phyloP scores from a whole-genome alignment of 2,888 invertebrate genomes.

The Napeogenes inachia region DNA sequence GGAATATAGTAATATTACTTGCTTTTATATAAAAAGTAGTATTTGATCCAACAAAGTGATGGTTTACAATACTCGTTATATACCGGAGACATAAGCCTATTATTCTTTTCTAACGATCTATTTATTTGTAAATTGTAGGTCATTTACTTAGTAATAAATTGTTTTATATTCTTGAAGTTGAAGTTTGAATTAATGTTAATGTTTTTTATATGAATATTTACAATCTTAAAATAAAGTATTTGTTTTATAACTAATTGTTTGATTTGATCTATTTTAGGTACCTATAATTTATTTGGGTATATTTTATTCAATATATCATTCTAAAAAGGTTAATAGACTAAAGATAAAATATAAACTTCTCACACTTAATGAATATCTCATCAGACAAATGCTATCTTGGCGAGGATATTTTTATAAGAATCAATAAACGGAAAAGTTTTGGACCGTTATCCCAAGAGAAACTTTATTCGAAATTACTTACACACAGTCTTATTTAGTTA shows the following conservation, averaged over 20 bases:
- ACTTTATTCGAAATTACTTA: too few relatives aligned
- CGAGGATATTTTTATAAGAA: slow-evolving; percentile 22
- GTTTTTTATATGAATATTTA: too few relatives aligned
- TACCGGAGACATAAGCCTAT: slow-evolving; percentile 31
- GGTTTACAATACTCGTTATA: slow-evolving; percentile 26
- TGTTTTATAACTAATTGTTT: too few relatives aligned
- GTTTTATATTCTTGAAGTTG: too few relatives aligned
- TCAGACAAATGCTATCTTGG: slow-evolving; percentile 2
- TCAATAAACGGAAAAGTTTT: slow-evolving; percentile 15
- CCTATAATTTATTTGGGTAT: slow-evolving; percentile 5
- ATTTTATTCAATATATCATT: too few relatives aligned
- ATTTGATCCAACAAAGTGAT: slow-evolving; percentile 30
- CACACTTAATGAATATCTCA: slow-evolving; percentile 2
- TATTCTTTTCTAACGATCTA: slow-evolving; percentile 38
- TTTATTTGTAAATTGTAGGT: slow-evolving; percentile 49
- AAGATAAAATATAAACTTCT: background rate
- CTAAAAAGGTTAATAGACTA: too few relatives aligned
- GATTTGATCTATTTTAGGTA: too few relatives aligned
- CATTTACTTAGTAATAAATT: slow-evolving; percentile 56
- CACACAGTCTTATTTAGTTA: too few relatives aligned
- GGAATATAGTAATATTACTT: background rate
- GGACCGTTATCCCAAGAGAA: slow-evolving; percentile 1
- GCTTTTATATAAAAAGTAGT: slow-evolving; percentile 25
- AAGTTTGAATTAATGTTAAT: too few relatives aligned
- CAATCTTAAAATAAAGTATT: too few relatives aligned